Evolutionary conservation across 2,888 invertebrate genomes (phyloP).

Genomic region (Pomacea canaliculata): DNA sequence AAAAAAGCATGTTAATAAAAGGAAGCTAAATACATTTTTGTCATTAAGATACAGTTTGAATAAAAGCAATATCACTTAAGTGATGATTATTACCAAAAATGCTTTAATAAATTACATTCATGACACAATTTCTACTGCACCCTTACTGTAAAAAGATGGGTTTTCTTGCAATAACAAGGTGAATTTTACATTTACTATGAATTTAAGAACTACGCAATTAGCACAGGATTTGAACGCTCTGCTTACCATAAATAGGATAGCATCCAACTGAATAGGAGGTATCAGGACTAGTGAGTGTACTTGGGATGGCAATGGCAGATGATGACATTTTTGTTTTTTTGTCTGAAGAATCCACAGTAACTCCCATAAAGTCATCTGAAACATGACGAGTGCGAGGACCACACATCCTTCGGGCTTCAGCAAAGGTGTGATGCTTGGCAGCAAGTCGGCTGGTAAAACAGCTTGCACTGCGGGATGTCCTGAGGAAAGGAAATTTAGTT

Average conservation of each 20-base stretch:
- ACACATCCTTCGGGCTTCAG: conserved; percentile 27
- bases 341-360: conserved; percentile 18
- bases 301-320: conserved; percentile 46
- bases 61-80: too few species aligned
- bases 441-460: conserved; percentile 4
- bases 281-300: conserved; percentile 32
- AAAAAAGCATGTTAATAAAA: too few species aligned
- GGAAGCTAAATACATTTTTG: too few species aligned
- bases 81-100: too few species aligned
- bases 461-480: conserved; percentile 24
- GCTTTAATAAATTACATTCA: too few species aligned
- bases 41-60: too few species aligned
- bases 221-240: neutral
- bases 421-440: conserved; percentile 22
- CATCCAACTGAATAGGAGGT: conserved; percentile 37
- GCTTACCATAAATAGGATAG: conserved; percentile 36
- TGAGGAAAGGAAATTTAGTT: neutral
- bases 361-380: conserved; percentile 30
- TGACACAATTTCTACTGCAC: too few species aligned
- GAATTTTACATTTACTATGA: too few species aligned
- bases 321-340: conserved; percentile 19
- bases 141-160: too few species aligned
- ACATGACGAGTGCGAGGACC: conserved; percentile 29
- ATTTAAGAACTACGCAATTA: too few species aligned
- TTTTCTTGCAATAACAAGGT: too few species aligned